Conservation (phyloP, 2,113 vertebrate genomes). For the Myrmecophaga tridactyla region DNA sequence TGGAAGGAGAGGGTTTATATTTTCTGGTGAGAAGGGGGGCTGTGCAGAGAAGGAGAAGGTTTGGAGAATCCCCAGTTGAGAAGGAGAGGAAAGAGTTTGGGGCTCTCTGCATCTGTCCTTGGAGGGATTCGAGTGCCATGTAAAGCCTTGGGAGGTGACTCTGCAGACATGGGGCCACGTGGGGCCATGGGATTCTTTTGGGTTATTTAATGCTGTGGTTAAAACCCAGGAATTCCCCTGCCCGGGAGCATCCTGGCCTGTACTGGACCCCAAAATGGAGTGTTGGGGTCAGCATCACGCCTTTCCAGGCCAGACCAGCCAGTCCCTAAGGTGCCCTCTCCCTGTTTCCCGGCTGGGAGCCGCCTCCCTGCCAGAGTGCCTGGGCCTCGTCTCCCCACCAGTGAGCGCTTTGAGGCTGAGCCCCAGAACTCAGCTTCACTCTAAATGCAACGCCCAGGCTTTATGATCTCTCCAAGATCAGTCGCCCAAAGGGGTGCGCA, state of each 20-base stretch:
- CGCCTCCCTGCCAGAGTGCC: accelerated
- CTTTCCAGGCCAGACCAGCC: neutral
- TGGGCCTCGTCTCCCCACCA: accelerated
- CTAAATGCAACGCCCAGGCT: accelerated
- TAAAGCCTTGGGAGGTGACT: accelerated
- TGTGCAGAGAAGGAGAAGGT: too few relatives aligned
- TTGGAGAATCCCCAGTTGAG: neutral
- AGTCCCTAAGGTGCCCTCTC: too few relatives aligned
- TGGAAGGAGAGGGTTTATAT: accelerated
- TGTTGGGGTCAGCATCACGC: too few relatives aligned
- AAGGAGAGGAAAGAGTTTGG: neutral
- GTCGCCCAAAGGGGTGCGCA: accelerated
- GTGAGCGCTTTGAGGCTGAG: accelerated
- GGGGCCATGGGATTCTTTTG: accelerated
- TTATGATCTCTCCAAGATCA: neutral
- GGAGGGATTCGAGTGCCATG: neutral
- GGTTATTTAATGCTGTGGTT: accelerated
- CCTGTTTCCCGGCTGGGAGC: accelerated
- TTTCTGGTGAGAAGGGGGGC: accelerated
- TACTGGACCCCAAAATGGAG: neutral
- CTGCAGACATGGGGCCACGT: neutral
- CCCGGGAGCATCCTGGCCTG: neutral
- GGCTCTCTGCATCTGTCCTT: neutral
- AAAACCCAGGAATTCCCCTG: neutral
- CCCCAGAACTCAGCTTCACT: neutral